Base-by-base conservation (phyloP, 2,113 vertebrate species). In the Zapus hudsonius region DNA sequence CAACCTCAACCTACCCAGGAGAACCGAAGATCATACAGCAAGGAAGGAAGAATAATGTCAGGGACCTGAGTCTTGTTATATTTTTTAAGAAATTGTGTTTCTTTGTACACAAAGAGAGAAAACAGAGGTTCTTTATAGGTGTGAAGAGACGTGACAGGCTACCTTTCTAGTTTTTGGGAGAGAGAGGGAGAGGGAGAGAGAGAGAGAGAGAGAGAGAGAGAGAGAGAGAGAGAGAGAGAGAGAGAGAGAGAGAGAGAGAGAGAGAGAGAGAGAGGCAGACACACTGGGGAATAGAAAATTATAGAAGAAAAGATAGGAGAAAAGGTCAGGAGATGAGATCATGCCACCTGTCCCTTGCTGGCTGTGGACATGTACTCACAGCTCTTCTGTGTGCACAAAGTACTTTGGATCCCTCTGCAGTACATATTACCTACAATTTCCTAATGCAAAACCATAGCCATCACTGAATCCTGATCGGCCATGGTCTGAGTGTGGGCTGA, bases 1-100 rank as follows among this genome's bases (percentile, higher is more conserved):
- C 66, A 92, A 40, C 64, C 52, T 90, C 55, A 87, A 79, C 90
- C 72, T 84, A 78, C 42, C n/a, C 36, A 19, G 10, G 76, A 67
- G 64, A 73, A 31, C 75, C 36, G 7, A 72, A 82, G 80, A 86
- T 70, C 61, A 22, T 72, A 36, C 20, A 11, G 38, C 74, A 84
- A 84, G 42, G 31, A 84, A 84, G 42, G 31, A 84, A 42, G 55
- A 31, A 64, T 73, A 40, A 63, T 59, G 64, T 64, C 40, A 55
- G 42, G 42, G n/a, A 90, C 88, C 57, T 38, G 83, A 5, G 2
- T 66, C 36, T 38, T 73, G 63, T 57, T 25, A 20, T 36, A 12
- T 57, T 40, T 73, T 70, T 57, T 27, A 55, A 78, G 9, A 52
- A 80, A 55, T 33, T 76, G 63, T 66, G 9, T 36, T 93, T 82